Percentiles rank a stretch among this genome's conserved stretches.
phyloP scores from a whole-genome alignment of 1,140 invertebrate species.

The Halyomorpha halys region DNA sequence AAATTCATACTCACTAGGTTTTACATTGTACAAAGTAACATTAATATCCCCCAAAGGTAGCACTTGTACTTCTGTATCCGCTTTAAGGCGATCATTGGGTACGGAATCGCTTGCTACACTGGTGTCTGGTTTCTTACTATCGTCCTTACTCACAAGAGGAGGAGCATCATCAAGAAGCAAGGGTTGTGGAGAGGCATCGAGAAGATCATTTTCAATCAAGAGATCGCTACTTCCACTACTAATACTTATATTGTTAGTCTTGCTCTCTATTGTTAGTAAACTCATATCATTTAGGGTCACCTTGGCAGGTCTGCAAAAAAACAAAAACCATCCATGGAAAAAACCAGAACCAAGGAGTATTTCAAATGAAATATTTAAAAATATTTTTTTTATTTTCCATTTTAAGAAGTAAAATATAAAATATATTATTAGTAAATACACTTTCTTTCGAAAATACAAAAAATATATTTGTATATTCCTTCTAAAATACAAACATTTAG shows the following conservation, averaged over 20 bases:
- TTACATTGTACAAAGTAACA: constrained; percentile 62
- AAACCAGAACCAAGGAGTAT: no score
- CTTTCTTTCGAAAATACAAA: no score
- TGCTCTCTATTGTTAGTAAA: constrained; percentile 32
- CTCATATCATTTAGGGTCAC: constrained; percentile 57
- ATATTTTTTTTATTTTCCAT: no score
- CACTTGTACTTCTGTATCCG: constrained; percentile 31
- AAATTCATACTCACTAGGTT: constrained; percentile 39
- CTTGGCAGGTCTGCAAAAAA: constrained; percentile 49
- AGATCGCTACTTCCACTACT: neutral
- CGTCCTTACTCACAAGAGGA: neutral
- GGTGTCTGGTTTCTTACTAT: no score
- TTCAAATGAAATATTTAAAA: no score
- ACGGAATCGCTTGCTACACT: neutral
- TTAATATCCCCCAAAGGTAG: constrained; percentile 57
- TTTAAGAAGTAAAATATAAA: no score
- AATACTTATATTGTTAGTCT: neutral
- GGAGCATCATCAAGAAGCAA: neutral
- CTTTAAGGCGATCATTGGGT: neutral
- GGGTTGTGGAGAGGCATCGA: neutral
- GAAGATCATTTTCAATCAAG: neutral
- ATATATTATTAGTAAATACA: no score
- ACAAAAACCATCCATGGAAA: neutral
- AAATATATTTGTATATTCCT: no score
- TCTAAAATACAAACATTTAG: no score